phyloP scores from a whole-genome alignment of 1,140 invertebrate species.

The Scaptomyza montana region DNA sequence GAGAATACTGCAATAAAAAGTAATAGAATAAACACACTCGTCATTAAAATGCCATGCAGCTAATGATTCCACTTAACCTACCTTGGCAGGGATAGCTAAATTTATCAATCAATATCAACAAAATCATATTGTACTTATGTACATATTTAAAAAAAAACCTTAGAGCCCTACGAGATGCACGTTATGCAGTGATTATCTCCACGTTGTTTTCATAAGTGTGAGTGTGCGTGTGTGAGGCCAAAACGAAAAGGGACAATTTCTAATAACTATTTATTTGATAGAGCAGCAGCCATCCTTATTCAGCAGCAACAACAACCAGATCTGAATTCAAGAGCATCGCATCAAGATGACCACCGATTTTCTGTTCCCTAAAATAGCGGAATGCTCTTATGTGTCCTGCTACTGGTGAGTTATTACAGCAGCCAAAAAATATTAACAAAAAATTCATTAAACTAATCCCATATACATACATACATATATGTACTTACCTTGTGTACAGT shows the following conservation, averaged over 20 bases:
- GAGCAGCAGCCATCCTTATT: background rate
- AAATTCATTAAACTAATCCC: no score
- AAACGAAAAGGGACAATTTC: conserved; percentile 1
- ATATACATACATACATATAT: background rate
- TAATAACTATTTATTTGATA: conserved; percentile 4
- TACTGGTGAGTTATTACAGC: conserved; percentile 86
- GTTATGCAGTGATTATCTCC: conserved; percentile 3
- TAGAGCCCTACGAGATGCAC: background rate
- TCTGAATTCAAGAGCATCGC: conserved; percentile 9
- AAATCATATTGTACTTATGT: conserved; percentile 26
- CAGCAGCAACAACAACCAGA: conserved; percentile 3
- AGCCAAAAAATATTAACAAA: no score
- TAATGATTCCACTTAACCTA: background rate
- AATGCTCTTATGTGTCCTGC: conserved; percentile 89
- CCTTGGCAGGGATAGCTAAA: no score
- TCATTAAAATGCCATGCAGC: conserved; percentile 41
- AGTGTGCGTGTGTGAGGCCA: conserved; percentile 1
- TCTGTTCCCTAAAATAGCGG: conserved; percentile 86
- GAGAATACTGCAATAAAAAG: background rate
- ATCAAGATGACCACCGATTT: conserved; percentile 79
- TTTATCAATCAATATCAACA: conserved; percentile 28
- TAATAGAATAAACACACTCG: background rate
- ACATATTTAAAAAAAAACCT: conserved; percentile 24
- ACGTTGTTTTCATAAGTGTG: background rate
- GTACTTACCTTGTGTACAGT: no score